Evolutionary conservation across 2,797 vertebrate species (phyloP), one percentile per base, ranked within the genome.

Genomic region (Cetoscarus ocellatus): DNA sequence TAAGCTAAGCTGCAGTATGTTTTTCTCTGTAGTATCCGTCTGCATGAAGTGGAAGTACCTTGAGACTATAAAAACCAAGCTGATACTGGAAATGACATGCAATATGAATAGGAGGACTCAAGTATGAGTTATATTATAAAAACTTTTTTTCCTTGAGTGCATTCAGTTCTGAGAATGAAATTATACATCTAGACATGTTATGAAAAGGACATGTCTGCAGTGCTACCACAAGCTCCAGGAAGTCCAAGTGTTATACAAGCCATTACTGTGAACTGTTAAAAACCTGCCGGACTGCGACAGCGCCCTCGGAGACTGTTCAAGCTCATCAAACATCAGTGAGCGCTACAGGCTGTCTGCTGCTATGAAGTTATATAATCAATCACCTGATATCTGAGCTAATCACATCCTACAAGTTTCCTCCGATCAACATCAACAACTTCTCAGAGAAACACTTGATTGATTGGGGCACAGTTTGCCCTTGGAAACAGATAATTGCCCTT

Each of bases 401-500:
- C 64, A 72, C 8, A 62, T 38, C 47, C 60, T 15, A 14, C 62
- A 59, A 51, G 64, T 82, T 67, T 62, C 13, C 50, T 52, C 5
- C 10, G 2, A 51, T 48, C 50, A 38, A 57, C 14, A 0, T 1
- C 15, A 38, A 54, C 58, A 14, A 9, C 12, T 39, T 75, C 84
- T 77, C 44, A 65, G 18, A 60, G 66, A 67, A 73, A 67, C 44
- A 51, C 58, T 60, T 45, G 52, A 85, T 78, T 84, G 75, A 83
- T 82, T 75, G 42, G 19, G 8, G 49, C 63, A 35, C 34, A 51
- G 44, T 63, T 66, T 71, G 69, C 70, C 54, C 57, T 72, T 56
- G n/a, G 71, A 61, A 83, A 73, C 61, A 62, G 66, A 70, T 88
- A 89, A 88, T 86, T 83, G 79, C 48, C 58, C 55, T 44, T 74